Evolutionary conservation across 2,888 invertebrate genomes (phyloP).

Genomic region (Eristalis arbustorum): DNA sequence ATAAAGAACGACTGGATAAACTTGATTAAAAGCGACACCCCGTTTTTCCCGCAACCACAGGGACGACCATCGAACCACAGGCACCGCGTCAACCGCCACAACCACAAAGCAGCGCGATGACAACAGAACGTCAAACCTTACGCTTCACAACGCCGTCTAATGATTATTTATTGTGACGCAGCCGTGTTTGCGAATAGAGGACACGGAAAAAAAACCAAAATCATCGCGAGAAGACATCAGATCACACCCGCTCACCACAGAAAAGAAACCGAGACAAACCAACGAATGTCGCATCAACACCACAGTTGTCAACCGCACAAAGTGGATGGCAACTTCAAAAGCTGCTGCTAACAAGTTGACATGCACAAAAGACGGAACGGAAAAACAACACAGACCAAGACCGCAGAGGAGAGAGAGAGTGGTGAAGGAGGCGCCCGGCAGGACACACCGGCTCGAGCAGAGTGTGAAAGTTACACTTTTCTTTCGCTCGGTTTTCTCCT

Average conservation of each 20-base stretch:
- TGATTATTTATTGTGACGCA: slow-evolving; percentile 66
- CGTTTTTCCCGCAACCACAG: background rate
- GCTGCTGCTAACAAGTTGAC: slow-evolving; percentile 67
- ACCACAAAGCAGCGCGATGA: slow-evolving; percentile 27
- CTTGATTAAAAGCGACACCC: background rate
- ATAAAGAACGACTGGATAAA: background rate
- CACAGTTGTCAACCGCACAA: slow-evolving; percentile 68
- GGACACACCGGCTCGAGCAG: slow-evolving; percentile 40
- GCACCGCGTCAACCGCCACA: slow-evolving; percentile 1
- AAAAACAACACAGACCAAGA: slow-evolving; percentile 1
- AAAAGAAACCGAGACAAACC: slow-evolving; percentile 13
- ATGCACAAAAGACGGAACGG: slow-evolving; percentile 25
- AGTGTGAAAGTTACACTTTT: slow-evolving; percentile 66
- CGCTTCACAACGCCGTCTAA: slow-evolving; percentile 61
- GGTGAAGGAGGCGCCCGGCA: slow-evolving; percentile 57
- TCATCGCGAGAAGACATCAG: background rate
- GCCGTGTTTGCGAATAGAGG: slow-evolving; percentile 30
- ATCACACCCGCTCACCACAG: slow-evolving; percentile 5
- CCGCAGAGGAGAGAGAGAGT: background rate
- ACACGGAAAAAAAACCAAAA: background rate
- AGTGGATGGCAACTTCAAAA: slow-evolving; percentile 66
- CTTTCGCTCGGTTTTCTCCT: slow-evolving; percentile 29
- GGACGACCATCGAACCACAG: too few relatives aligned
- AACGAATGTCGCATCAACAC: slow-evolving; percentile 29
- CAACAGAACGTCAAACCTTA: slow-evolving; percentile 53